Conservation (phyloP, 2,797 vertebrate species). For the Pseudochirops corinnae region DNA sequence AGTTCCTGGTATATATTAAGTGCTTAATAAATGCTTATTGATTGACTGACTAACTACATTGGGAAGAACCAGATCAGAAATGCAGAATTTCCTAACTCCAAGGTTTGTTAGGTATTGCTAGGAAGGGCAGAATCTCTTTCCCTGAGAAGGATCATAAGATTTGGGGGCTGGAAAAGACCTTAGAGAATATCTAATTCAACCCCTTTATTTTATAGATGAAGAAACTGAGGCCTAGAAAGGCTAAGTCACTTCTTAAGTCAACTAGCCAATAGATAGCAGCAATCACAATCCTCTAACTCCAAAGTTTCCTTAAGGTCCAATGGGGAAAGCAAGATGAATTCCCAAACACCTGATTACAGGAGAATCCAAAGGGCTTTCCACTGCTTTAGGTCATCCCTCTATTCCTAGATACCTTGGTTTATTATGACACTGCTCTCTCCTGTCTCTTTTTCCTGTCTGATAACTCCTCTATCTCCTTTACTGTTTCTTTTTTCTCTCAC, state of each 20-base stretch:
- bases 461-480: background rate
- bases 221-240: background rate
- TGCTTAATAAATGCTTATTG: background rate
- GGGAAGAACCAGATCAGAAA: background rate
- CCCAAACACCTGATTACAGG: background rate
- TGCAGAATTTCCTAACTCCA: background rate
- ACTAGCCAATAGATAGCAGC: background rate
- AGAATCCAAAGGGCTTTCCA: background rate
- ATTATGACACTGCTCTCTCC: background rate
- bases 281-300: background rate
- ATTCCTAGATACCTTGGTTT: background rate
- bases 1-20: background rate
- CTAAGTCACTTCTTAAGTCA: background rate
- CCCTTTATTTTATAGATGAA: background rate
- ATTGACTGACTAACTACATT: background rate
- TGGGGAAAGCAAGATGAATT: background rate
- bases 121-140: background rate
- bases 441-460: background rate
- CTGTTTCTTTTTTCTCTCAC: background rate
- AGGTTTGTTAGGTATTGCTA: background rate
- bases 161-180: background rate
- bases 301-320: background rate
- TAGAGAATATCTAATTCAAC: background rate
- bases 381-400: background rate
- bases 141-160: background rate